A percentile compares a stretch with the other conserved stretches of the same genome.
Conservation (phyloP, 2,113 vertebrate species). For the Sinocyclocheilus maitianheensis region DNA sequence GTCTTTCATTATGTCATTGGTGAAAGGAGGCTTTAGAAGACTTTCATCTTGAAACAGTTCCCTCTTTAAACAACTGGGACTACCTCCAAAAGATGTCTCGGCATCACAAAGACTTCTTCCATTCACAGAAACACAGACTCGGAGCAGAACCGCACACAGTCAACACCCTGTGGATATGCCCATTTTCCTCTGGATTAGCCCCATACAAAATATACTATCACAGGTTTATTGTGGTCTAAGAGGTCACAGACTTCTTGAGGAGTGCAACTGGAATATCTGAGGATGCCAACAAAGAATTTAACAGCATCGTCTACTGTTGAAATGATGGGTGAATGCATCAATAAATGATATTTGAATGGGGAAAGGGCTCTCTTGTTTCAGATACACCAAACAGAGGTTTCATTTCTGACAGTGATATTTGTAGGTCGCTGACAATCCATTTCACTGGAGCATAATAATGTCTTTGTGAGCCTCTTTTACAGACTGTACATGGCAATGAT, state of each 20-base stretch:
- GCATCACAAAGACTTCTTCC: background rate
- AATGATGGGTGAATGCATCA: slow-evolving; percentile 36
- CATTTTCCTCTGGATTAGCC: slow-evolving; percentile 44
- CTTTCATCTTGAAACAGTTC: slow-evolving; percentile 36
- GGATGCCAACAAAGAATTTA: slow-evolving; percentile 15
- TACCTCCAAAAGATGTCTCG: slow-evolving; percentile 19
- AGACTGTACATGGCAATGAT: slow-evolving; percentile 38
- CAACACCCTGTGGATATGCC: slow-evolving; percentile 36
- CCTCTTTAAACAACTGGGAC: slow-evolving; percentile 36
- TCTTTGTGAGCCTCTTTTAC: slow-evolving; percentile 58
- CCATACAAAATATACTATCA: slow-evolving; percentile 23
- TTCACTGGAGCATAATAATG: slow-evolving; percentile 59
- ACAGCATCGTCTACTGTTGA: slow-evolving; percentile 58
- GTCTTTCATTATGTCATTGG: slow-evolving; percentile 37
- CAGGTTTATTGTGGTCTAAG: slow-evolving; percentile 31
- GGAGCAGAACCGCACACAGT: slow-evolving; percentile 41
- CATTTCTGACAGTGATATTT: slow-evolving; percentile 62
- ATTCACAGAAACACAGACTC: slow-evolving; percentile 9
- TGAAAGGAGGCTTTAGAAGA: slow-evolving; percentile 30
- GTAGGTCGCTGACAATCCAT: slow-evolving; percentile 59
- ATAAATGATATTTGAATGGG: slow-evolving; percentile 21
- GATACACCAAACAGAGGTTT: slow-evolving; percentile 56
- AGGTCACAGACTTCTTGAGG: slow-evolving; percentile 20
- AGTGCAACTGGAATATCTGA: slow-evolving; percentile 1
- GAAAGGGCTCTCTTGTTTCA: slow-evolving; percentile 45